Evolutionary conservation across 2,888 invertebrate genomes (phyloP).

Genomic region (Galeruca laticollis): DNA sequence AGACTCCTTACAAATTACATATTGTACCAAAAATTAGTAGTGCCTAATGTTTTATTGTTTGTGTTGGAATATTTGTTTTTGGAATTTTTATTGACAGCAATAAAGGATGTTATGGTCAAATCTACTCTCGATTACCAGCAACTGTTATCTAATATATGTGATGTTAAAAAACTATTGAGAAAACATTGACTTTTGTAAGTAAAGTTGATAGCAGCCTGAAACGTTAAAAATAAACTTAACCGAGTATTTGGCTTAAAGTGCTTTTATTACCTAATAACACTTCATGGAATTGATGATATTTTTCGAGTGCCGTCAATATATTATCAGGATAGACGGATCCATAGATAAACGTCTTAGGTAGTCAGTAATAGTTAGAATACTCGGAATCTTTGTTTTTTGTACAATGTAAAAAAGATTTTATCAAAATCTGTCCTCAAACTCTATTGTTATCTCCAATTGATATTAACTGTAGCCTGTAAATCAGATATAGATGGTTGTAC

Average conservation of each 20-base stretch:
- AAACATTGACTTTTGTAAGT: constrained; percentile 11
- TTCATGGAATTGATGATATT: background rate
- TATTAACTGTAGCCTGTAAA: too few relatives aligned
- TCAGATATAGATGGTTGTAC: too few relatives aligned
- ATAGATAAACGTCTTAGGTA: background rate
- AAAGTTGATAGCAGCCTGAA: background rate
- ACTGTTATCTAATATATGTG: constrained; percentile 27
- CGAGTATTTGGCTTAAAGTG: background rate
- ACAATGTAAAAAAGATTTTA: too few relatives aligned
- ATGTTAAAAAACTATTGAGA: constrained; percentile 13
- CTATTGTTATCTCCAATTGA: too few relatives aligned
- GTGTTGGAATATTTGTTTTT: constrained; percentile 9
- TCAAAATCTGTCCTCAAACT: too few relatives aligned
- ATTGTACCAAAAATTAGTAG: background rate
- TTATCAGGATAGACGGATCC: background rate
- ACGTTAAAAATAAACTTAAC: background rate
- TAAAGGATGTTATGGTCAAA: constrained; percentile 19
- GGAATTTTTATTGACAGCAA: constrained; percentile 25
- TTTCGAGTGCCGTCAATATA: background rate
- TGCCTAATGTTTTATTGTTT: background rate
- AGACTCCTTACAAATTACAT: background rate
- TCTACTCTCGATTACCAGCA: constrained; percentile 12
- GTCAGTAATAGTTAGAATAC: background rate
- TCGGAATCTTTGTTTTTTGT: too few relatives aligned
- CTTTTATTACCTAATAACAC: constrained; percentile 4